phyloP scores from a whole-genome alignment of 2,113 vertebrate genomes.

The Hemiprocne comata region DNA sequence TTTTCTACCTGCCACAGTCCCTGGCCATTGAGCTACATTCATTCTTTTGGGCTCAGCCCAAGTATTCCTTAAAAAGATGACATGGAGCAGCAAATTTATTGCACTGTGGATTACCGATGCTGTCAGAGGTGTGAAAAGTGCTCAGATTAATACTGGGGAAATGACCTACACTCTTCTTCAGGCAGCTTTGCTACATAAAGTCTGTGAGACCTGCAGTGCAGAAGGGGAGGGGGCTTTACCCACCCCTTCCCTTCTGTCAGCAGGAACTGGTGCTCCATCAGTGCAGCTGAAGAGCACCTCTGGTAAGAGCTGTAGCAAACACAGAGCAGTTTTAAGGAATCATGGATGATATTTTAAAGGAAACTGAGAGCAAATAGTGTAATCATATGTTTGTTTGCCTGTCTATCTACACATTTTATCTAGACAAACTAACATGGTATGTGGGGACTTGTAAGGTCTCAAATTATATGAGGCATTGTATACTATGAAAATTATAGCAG shows the following conservation, averaged over 20 bases:
- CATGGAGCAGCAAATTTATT: background rate
- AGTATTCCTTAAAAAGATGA: background rate
- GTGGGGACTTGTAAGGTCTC: background rate
- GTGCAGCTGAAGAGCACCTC: background rate
- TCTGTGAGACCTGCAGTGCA: background rate
- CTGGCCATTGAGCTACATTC: background rate
- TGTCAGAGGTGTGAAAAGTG: background rate
- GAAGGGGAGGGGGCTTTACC: background rate
- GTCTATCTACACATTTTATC: background rate
- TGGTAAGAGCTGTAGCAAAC: background rate
- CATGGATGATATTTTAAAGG: background rate
- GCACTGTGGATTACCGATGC: background rate
- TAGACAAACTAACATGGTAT: background rate
- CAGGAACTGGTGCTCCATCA: background rate
- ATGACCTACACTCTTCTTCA: background rate
- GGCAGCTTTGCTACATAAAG: background rate
- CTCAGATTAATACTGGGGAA: rapidly evolving
- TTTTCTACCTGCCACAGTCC: background rate
- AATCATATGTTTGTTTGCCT: background rate
- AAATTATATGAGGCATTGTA: background rate
- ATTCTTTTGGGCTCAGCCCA: background rate
- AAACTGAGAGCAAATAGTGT: background rate
- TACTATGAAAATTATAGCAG: background rate
- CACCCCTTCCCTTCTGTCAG: background rate
- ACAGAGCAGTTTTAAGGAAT: background rate